Base-by-base conservation (phyloP, 1,140 invertebrate genomes). In the Sinonovacula constricta region DNA sequence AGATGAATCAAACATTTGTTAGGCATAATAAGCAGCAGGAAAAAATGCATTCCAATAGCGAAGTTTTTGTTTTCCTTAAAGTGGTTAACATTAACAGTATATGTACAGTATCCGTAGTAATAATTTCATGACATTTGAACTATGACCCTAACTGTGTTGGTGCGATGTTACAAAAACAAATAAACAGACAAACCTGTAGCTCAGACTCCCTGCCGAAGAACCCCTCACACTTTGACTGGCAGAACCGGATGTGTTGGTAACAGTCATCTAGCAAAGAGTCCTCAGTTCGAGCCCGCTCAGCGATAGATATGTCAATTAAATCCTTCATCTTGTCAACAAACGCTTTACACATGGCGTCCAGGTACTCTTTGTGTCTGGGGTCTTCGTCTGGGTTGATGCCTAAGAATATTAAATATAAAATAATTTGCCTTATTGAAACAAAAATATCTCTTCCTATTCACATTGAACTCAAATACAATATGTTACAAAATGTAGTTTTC, bases 161-260 rank as follows among this genome's bases (percentile, higher is more conserved):
- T n/a, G n/a, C n/a, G n/a, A n/a, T n/a, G 24, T 51, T 7, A 18
- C 0, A 18, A 51, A 51, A 22, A 51, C 24, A 51, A 22, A 7
- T 2, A 51, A 3, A 45, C 7, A 45, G 18, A 45, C 49, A 49
- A 67, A 87, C 86, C 75, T 86, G 34, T 36, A 86, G 69, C 36
- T 74, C 80, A 24, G 81, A 81, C 31, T 84, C 69, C 12, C 84
- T 69, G 26, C 87, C 87, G 28, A 81, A 69, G 45, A 88, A 87
- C 12, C 49, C 51, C 7, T 67, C 54, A 70, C 81, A 84, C 65
- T 88, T 88, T 18, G 81, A 53, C 62, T 87, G 79, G 74, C 79
- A 85, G 79, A 88, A 87, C 15, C 65, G 54, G 0, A 79, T 81
- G 59, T 88, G 87, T 70, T 87, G 83, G 7, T 84, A 26, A 56